Evolutionary conservation across 1,140 invertebrate species (phyloP).

Genomic region (Drosophila sp.): DNA sequence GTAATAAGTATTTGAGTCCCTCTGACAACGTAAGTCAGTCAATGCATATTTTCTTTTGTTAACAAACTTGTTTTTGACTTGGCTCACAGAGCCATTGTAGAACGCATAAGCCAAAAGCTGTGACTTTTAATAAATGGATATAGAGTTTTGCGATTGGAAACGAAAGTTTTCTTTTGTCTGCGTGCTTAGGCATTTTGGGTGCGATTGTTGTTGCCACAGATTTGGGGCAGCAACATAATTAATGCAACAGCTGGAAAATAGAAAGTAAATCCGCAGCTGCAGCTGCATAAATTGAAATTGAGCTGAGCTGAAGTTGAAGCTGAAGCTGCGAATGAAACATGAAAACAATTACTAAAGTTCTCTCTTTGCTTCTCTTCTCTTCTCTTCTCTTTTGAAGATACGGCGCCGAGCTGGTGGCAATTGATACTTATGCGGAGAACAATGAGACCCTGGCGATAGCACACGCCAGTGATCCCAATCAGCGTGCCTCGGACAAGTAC

Average conservation of each 20-base stretch:
- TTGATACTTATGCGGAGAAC: slow-evolving; percentile 95
- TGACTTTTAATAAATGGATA: slow-evolving; percentile 34
- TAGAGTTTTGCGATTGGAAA: slow-evolving; percentile 57
- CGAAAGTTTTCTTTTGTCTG: slow-evolving; percentile 54
- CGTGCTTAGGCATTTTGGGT: slow-evolving; percentile 37
- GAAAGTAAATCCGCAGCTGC: slow-evolving; percentile 67
- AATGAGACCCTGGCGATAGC: slow-evolving; percentile 94
- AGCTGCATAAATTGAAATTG: slow-evolving; percentile 31
- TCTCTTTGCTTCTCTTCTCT: slow-evolving; percentile 31
- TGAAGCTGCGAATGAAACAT: slow-evolving; percentile 29
- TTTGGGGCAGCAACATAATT: slow-evolving; percentile 49
- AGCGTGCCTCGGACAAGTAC: slow-evolving; percentile 88
- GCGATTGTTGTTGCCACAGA: background rate
- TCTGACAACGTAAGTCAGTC: slow-evolving; percentile 16
- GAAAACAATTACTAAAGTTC: slow-evolving; percentile 1
- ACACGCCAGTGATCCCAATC: slow-evolving; percentile 86
- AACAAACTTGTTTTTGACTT: slow-evolving; percentile 53
- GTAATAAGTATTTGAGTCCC: slow-evolving; percentile 53
- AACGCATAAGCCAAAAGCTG: slow-evolving; percentile 25
- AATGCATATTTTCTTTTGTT: slow-evolving; percentile 15
- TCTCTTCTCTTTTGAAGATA: slow-evolving; percentile 88
- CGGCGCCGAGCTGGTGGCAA: slow-evolving; percentile 95
- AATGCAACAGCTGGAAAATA: slow-evolving; percentile 57
- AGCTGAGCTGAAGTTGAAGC: slow-evolving; percentile 45
- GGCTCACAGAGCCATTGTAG: slow-evolving; percentile 32